Evolutionary conservation across 2,113 vertebrate species (phyloP), one percentile per base, ranked within the genome.

Genomic region (Zosterops japonicus): DNA sequence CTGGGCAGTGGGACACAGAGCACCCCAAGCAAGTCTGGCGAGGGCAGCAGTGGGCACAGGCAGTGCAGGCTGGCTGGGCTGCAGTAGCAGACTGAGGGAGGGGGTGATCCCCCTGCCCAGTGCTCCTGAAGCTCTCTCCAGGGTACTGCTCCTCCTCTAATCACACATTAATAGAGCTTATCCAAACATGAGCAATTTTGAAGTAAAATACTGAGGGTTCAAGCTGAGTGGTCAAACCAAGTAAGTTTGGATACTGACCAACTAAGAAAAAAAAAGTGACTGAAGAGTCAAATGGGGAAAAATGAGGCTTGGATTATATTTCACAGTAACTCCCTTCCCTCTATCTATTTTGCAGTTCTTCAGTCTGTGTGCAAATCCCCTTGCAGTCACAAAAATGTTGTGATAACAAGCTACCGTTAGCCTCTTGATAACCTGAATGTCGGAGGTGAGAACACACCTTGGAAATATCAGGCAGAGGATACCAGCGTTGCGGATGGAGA

Each of bases 31-130:
- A 49, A 15, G 10, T 14, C 8, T n/a, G 6, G 23, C 20, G 14
- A 63, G 9, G 13, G 13, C 41, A 72, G 22, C 41, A 69, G 7
- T 0, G 2, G 4, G 10, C 0, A 1, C 2, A 0, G 1, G 5
- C 35, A 31, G 8, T 27, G 31, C 33, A 53, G 36, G 5, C 7
- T 42, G 42, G 22, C 44, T 78, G n/a, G 31, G 31, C 20, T 47
- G 18, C 13, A 14, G 17, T 2, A 4, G 12, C 8, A 36, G 31
- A 5, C 33, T 20, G 29, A 78, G 46, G 14, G 39, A 63, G 69
- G 20, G 6, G 5, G 10, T 24, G 5, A n/a, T 22, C 4, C 23
- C 4, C 5, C 24, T 0, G 0, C 18, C 52, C 25, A 55, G 52
- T 14, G 16, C 19, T 76, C 35, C 53, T 47, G 21, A n/a, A 46